Conservation (phyloP, 1,140 invertebrate genomes). For the Pantala flavescens region DNA sequence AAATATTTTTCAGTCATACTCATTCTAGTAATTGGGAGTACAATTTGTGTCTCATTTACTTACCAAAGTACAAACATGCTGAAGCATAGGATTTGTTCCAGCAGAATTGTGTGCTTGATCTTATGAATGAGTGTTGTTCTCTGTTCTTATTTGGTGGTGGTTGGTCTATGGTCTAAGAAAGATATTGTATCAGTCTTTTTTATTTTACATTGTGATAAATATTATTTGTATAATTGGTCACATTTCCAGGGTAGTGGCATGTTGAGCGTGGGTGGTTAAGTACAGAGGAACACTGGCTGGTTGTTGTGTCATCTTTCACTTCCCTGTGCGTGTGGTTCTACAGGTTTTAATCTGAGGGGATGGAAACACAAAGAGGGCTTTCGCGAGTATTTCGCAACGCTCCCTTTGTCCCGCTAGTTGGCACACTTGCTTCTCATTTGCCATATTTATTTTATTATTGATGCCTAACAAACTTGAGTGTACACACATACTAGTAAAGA, state of each 20-base stretch:
- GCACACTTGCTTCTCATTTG: neutral
- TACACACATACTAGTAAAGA: constrained; percentile 1
- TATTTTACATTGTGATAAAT: neutral
- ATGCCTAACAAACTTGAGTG: constrained; percentile 7
- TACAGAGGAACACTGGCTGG: constrained; percentile 2
- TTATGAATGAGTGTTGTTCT: neutral
- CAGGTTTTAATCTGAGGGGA: constrained; percentile 4
- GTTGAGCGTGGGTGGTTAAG: constrained; percentile 7
- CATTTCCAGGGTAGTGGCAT: neutral
- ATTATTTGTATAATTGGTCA: constrained; percentile 9
- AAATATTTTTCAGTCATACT: too few relatives aligned
- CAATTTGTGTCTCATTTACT: too few relatives aligned
- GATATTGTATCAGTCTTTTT: neutral
- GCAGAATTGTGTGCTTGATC: neutral
- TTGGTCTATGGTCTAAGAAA: neutral
- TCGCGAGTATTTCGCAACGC: neutral
- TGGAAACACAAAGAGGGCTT: neutral
- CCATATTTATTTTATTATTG: neutral
- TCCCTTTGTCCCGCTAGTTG: neutral
- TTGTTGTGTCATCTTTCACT: constrained; percentile 1
- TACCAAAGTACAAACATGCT: too few relatives aligned
- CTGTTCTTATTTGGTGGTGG: neutral
- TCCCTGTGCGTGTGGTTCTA: constrained; percentile 2
- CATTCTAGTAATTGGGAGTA: too few relatives aligned
- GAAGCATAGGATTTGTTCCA: too few relatives aligned